These are phyloP conservation scores for Puntigrus tetrazona DNA, from an alignment of 2,113 vertebrate genomes.

Conservation along the genomic window DNA sequence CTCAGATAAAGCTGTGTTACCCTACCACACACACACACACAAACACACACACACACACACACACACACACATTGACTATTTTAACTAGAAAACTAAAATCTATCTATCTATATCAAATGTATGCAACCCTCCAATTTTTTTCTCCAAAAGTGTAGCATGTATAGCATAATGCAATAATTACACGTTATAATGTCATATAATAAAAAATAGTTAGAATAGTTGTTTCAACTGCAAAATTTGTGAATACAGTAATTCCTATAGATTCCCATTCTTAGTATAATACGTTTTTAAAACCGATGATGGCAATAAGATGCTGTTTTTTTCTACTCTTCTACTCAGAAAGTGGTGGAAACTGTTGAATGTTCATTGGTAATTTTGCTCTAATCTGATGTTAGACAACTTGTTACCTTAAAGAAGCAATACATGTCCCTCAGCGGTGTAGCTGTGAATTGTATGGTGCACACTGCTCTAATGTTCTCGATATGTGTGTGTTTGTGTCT, in stretches of 20 bases:
- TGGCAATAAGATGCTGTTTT: background rate
- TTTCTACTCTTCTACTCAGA: background rate
- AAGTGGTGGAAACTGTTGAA: background rate
- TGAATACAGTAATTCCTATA: background rate
- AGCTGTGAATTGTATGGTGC: background rate
- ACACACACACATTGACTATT: too few species aligned
- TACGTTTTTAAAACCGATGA: background rate
- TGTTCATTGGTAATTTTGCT: background rate
- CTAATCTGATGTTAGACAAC: background rate
- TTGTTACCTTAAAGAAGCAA: background rate
- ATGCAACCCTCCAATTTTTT: too few species aligned
- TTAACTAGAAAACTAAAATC: too few species aligned
- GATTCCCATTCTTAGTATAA: background rate
- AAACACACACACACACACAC: too few species aligned
- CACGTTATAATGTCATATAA: background rate
- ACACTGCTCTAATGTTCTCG: background rate
- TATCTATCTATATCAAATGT: too few species aligned
- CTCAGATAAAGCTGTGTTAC: background rate
- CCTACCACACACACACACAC: background rate
- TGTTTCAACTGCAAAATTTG: background rate
- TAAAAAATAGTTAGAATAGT: background rate
- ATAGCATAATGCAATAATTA: background rate
- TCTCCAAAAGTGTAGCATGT: background rate
- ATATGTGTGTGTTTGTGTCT: background rate
- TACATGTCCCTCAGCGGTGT: background rate